Base-by-base conservation (phyloP, 1,140 invertebrate genomes). In the Eupeodes corollae region DNA sequence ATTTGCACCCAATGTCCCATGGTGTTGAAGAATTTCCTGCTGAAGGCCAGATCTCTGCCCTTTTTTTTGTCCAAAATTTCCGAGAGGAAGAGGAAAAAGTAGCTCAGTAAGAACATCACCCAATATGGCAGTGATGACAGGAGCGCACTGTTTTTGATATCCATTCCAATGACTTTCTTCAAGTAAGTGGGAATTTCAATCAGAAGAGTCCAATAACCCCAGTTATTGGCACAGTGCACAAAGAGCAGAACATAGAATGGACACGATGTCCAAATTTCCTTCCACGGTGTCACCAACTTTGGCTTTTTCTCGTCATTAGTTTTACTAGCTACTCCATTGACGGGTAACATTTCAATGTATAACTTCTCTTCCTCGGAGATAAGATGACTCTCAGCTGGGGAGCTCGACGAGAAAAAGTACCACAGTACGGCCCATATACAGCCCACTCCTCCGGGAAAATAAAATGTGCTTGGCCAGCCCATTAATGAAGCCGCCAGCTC, bases 131-230 rank as follows among this genome's bases (percentile, higher is more conserved):
- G 61, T 0, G 89, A 83, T 21, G 86, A 80, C 16, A 84, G 59
- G 40, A 79, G 57, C 13, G 86, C 85, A 59, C 83, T 83, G 21
- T 77, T 61, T 66, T 82, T 77, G 15, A 95, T 82, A 50, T 95
- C 74, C 46, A 86, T 85, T 39, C 78, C 70, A 1, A 97, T 74
- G 2, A 95, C 81, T 50, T 79, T 75, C 26, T 81, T 81, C 76
- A 98, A 83, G 61, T 92, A 98, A 1, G 78, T 85, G 1, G 95
- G 94, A 56, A 98, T 83, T 68, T 92, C 82, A 0, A 89, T 94
- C 16, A 97, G 72, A 40, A 98, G 73, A 12, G 87, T 93, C 78
- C 92, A 96, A 65, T 90, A 94, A 2, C 91, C 91, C 89, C 90
- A 97, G 68, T 91, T 92, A 59, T 93, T 87, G 1, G 88, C 84